Evolutionary conservation across 2,888 invertebrate species (phyloP), one percentile per base, ranked within the genome.

Genomic region (Priocnemis perturbator): DNA sequence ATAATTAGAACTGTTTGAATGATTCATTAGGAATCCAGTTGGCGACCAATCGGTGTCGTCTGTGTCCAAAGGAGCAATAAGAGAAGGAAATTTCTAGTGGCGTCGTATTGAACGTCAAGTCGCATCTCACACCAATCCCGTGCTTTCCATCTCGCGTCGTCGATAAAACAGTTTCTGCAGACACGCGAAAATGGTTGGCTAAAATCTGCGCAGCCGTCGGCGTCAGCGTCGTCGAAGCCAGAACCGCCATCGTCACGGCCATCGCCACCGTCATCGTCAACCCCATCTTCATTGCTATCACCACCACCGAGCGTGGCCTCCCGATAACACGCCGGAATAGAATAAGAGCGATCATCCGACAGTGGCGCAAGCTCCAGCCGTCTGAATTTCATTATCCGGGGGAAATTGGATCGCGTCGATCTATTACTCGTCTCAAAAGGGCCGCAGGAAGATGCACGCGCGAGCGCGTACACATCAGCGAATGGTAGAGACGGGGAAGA

Each of bases 351-450:
- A 77, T 77, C 73, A 61, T 63, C 71, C 17, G 58, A 57, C 64
- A 47, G 60, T 44, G 66, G 64, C 70, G 57, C 67, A 65, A 58
- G 68, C 63, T 57, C 76, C 70, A 69, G 66, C 69, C 73, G 53
- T 71, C 62, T 70, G 80, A 83, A 82, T 85, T 82, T 84, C 83
- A 84, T 83, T 83, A 84, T 76, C 76, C 64, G 60, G 53, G 60
- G 74, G 81, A 83, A 84, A 85, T 84, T 82, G 82, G 72, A 85
- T 83, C 79, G 56, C 71, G 66, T 73, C 81, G 84, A 84, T 85
- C 83, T 81, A 83, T 85, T 85, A 82, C 78, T 73, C 78, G 75
- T 67, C 79, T 78, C 73, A 67, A 69, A 73, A 66, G 67, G 63
- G 50, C 57, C 53, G 19, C n/a, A 5, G 50, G 17, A 26, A 63